Conservation (phyloP, 2,888 invertebrate species). For the Cephus pygmeus region DNA sequence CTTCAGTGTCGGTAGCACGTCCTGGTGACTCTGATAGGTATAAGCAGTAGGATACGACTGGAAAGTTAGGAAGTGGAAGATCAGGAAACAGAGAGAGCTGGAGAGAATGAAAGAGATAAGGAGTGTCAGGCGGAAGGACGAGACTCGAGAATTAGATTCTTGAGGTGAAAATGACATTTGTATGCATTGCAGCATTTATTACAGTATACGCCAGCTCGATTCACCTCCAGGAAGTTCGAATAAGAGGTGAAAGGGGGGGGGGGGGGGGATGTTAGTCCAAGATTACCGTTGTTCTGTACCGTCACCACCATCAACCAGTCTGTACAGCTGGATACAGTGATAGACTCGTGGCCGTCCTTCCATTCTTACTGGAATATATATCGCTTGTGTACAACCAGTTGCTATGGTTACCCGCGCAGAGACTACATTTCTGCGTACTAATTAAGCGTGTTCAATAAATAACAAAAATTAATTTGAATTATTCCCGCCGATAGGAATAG, state of each 20-base stretch:
- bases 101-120: constrained; percentile 19
- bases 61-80: constrained; percentile 2
- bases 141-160: constrained; percentile 11
- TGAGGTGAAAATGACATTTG: constrained; percentile 56
- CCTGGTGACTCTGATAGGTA: not conserved
- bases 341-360: not conserved
- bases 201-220: constrained; percentile 54
- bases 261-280: constrained; percentile 40
- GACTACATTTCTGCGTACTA: not conserved
- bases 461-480: not conserved
- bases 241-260: constrained; percentile 5
- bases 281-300: constrained; percentile 61
- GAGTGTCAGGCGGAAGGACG: constrained; percentile 19
- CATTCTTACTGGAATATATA: not conserved
- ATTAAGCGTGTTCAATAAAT: not conserved
- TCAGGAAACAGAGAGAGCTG: constrained; percentile 17
- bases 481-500: no score
- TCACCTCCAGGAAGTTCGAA: constrained; percentile 27
- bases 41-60: not conserved
- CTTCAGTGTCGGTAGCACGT: not conserved
- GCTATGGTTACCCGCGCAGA: not conserved
- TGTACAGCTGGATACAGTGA: not conserved
- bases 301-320: constrained; percentile 11
- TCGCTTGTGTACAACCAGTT: not conserved
- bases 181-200: constrained; percentile 61